Percentiles rank a stretch among this genome's conserved stretches.
Conservation (phyloP, 2,888 invertebrate species). For the Sinodicranocentrus sp. region DNA sequence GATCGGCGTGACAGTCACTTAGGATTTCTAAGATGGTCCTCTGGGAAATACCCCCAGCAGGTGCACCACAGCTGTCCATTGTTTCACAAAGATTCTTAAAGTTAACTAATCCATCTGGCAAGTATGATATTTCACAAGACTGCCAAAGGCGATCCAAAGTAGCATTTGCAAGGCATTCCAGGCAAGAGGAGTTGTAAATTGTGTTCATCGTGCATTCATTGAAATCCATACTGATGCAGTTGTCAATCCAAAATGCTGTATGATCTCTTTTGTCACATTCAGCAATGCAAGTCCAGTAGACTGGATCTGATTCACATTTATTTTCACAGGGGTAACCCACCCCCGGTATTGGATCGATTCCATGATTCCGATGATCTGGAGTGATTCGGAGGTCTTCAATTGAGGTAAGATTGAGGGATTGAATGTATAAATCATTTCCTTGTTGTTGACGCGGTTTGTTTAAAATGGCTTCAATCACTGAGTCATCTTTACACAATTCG, state of each 20-base stretch:
- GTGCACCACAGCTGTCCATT: conserved; percentile 6
- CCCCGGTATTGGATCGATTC: no score
- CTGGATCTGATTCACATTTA: conserved; percentile 47
- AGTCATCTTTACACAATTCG: conserved; percentile 14
- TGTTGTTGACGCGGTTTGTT: background rate
- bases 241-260: conserved; percentile 2
- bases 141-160: background rate
- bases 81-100: conserved; percentile 19
- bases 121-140: conserved; percentile 29
- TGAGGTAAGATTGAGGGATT: no score
- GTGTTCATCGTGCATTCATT: background rate
- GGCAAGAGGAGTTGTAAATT: background rate
- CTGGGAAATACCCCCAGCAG: background rate
- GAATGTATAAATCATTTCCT: background rate
- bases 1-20: background rate
- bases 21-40: background rate
- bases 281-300: conserved; percentile 50
- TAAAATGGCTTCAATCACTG: background rate
- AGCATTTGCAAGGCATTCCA: no score
- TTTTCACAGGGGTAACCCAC: conserved; percentile 19
- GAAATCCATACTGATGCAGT: background rate
- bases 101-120: background rate
- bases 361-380: no score
- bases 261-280: conserved; percentile 32
- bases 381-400: no score